Evolutionary conservation across 2,797 vertebrate species (phyloP), one percentile per base, ranked within the genome.

Genomic region (Staurois parvus): DNA sequence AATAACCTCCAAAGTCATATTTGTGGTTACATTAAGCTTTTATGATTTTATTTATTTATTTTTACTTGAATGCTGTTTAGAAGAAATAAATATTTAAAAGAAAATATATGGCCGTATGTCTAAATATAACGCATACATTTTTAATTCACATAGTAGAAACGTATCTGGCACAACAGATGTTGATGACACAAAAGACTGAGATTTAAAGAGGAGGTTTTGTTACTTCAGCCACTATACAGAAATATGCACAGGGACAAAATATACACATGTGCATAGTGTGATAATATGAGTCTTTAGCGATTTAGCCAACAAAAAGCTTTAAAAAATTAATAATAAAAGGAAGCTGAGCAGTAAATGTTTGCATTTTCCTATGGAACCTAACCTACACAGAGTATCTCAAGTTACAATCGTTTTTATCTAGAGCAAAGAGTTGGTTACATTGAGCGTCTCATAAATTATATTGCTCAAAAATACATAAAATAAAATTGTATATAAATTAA

Each of bases 201-300:
- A 76, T 62, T 62, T 37, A 37, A 62, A 37, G 30, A 26, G 52
- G 24, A 76, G 12, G 1, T 34, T 59, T 59, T 2, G 19, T 32
- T 32, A 30, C 56, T 76, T 62, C 24, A 62, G 34, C n/a, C 4
- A 62, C 10, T 10, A 11, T 32, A 26, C 30, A 62, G 48, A 59
- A 76, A 76, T 76, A 32, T n/a, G 32, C 56, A 37, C 56, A 4
- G 11, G 5, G 56, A 62, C 32, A 62, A 37, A 62, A 34, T n/a
- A 15, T 62, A 40, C 56, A 64, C 30, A 17, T 64, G 56, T 76
- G 52, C 75, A 37, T 37, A 10, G 52, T 64, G 52, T 76, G 75
- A 76, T 76, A 59, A 59, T 59, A 24, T 7, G 48, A 6, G 5
- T 21, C 52, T 59, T 52, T 24, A 24, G 19, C 11, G 52, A 59